Base-by-base conservation (phyloP, 92 coral and sea anemone species). In the Pocillopora meandrina region DNA sequence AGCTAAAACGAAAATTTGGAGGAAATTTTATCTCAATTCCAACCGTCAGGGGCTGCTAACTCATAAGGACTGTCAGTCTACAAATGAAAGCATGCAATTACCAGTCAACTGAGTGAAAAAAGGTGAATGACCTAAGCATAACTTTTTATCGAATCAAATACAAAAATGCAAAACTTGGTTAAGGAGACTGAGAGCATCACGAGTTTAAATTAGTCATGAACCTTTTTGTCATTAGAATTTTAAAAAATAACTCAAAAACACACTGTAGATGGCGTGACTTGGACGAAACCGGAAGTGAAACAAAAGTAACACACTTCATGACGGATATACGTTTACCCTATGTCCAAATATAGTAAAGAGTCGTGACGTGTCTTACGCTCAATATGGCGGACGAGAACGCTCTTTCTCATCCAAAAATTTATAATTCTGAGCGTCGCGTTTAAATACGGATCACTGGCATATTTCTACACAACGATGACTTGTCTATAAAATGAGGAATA, bases 281-380 rank as follows among this genome's bases (percentile, higher is more conserved):
- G 12, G 0, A 56, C 23, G 4, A n/a, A 66, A 56, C 52, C 36
- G 64, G 75, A 58, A 57, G 68, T 70, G 85, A 14, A 35, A 57
- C 11, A 12, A 15, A 36, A 16, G 34, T 19, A 18, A 42, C 21
- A 42, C 7, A 61, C n/a, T 56, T 13, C 74, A 33, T 10, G 20
- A 12, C 74, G 80, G 86, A 83, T 73, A 34, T 52, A 73, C 74
- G 65, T 62, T 83, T 63, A 5, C 12, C 10, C 14, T 19, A 62
- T 57, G 55, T 74, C 86, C 86, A 62, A 73, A 83, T 83, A 62
- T 74, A 33, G 86, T 3, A 62, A 72, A 73, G 35, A 63, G 86
- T 55, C 86, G 86, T 83, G 86, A 83, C 86, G 86, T 83, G 86
- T 83, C 86, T 74, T 33, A 2, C 14, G 35, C 64, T 52, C 74